Evolutionary conservation across 92 coral and sea anemone genomes (phyloP), one percentile per base, ranked within the genome.

Genomic region (Epizoanthus rinbou): DNA sequence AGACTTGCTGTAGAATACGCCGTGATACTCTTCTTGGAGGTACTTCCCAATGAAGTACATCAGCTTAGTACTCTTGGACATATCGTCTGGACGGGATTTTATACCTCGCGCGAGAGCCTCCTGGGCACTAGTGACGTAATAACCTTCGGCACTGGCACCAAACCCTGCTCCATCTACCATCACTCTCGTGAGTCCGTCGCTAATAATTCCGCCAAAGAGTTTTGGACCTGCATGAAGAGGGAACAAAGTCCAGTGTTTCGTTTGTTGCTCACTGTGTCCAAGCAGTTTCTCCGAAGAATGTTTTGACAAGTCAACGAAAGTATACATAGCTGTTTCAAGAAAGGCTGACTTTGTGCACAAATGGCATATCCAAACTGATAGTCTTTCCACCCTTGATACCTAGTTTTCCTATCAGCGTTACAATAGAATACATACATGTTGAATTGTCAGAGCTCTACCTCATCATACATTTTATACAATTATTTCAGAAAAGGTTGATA

Each of bases 121-220:
- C 74, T 92, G 90, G 33, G 87, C 70, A 19, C 82, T 82, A 6
- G 95, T 94, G 76, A 85, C 92, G 86, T 91, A 86, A 81, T 94
- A 89, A 64, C 85, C 87, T 24, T 89, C 78, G 65, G 89, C 86
- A 28, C 93, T 87, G 24, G 90, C 59, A 35, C 91, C 95, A 76
- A 85, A 85, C 22, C 90, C 90, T 74, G 82, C 86, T 24, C 92
- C 88, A 62, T 84, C 95, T 62, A 89, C 41, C 92, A 89, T 80
- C 79, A 79, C 88, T 67, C 88, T 84, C 58, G 74, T 63, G 10
- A 74, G 76, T 28, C 92, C 95, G 24, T 84, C 89, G 7, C 56
- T 64, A 25, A 69, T 6, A 41, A 89, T 74, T 80, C 50, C 83
- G 0, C 37, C 57, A 81, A 70, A 84, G 59, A 91, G 5, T 33